Base-by-base conservation (phyloP, 2,113 vertebrate genomes). In the Albula glossodonta region DNA sequence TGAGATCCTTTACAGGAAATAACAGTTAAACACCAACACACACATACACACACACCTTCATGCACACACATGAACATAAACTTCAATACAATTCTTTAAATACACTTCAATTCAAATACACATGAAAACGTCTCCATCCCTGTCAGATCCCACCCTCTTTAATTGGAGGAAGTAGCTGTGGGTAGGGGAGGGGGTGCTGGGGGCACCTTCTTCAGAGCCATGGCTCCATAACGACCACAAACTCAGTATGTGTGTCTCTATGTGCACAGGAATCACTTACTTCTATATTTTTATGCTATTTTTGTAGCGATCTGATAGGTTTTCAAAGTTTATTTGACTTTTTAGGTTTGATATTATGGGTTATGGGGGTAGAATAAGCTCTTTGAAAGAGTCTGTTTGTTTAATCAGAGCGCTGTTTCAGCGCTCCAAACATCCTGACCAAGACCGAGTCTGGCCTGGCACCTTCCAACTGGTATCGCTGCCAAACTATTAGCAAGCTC, bases 361-460 rank as follows among this genome's bases (percentile, higher is more conserved):
- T 78, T 56, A 41, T 4, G 41, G 66, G 66, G 66, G 66, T 12
- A 41, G 49, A 12, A 78, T 53, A 22, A 63, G 51, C 51, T 77
- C 48, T 22, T 17, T 15, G 22, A n/a, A 10, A 56, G 41, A 82
- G 88, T 80, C 81, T 86, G 83, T 12, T 77, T 85, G 63, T 10
- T 0, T 10, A 56, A 83, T 86, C 88, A 13, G 80, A 41, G 63
- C 63, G 87, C 86, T 79, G 85, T 85, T 63, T 60, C 86, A 87
- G 90, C 48, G 86, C 88, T 92, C 90, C 89, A 86, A 77, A 49
- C 90, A 88, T 92, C 89, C 90, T 84, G 78, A 90, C 81, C 86
- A 86, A 90, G 86, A 91, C 92, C 81, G 13, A 89, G 84, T 88
- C 88, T 87, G 85, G 89, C 87, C 88, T 87, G 89, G 92, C 90